These are phyloP conservation scores for Drosophila barbarae DNA, from an alignment of 2,888 invertebrate genomes.

Conservation along the genomic window DNA sequence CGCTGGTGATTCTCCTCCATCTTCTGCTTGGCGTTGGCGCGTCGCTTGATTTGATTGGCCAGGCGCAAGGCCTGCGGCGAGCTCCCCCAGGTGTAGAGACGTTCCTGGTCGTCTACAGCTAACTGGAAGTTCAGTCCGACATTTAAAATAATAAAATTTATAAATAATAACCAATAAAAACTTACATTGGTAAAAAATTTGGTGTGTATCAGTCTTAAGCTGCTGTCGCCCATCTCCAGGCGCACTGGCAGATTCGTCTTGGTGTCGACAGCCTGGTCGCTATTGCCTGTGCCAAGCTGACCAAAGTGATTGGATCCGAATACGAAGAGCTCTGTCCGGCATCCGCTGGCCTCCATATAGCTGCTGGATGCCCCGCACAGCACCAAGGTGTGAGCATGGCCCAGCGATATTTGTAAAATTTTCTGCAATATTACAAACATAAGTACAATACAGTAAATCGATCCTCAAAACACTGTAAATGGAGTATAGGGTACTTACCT, in stretches of 20 bases:
- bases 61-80: constrained; percentile 87
- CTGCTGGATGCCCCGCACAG: constrained; percentile 68
- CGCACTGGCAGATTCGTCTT: constrained; percentile 80
- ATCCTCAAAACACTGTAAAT: neutral
- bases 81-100: constrained; percentile 87
- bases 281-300: constrained; percentile 87
- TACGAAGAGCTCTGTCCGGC: constrained; percentile 83
- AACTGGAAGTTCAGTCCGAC: constrained; percentile 80
- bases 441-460: too few relatives aligned
- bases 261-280: constrained; percentile 52
- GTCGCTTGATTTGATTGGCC: constrained; percentile 84
- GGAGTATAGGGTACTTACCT: constrained; percentile 64
- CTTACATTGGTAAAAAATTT: constrained; percentile 90
- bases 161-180: neutral
- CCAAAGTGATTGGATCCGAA: constrained; percentile 93
- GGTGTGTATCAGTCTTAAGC: constrained; percentile 81
- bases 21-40: constrained; percentile 81
- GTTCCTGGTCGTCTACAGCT: constrained; percentile 84
- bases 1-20: constrained; percentile 79
- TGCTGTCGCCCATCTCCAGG: constrained; percentile 70
- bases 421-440: constrained; percentile 56
- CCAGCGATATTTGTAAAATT: constrained; percentile 80
- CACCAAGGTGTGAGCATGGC: constrained; percentile 79
- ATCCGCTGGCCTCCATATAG: constrained; percentile 50
- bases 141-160: neutral